Evolutionary conservation across 2,113 vertebrate genomes (phyloP).

Genomic region (Dinomys branickii): DNA sequence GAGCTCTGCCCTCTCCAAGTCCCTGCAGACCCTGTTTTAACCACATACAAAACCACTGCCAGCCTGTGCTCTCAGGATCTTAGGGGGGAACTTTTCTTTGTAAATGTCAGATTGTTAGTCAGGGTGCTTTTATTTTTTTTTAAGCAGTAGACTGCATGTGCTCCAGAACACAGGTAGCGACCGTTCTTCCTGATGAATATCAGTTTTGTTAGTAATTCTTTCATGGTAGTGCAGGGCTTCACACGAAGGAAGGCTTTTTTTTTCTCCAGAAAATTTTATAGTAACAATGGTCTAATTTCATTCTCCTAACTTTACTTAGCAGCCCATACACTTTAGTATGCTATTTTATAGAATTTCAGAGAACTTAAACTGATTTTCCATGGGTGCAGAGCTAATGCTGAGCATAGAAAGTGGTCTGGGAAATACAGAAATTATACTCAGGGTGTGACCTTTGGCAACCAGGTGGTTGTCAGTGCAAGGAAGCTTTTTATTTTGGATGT

Average conservation of each 20-base stretch:
- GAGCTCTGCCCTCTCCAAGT: background rate
- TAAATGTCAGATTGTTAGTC: background rate
- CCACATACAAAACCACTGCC: background rate
- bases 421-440: background rate
- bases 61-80: background rate
- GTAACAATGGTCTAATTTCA: background rate
- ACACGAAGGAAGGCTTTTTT: background rate
- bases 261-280: background rate
- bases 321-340: background rate
- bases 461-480: background rate
- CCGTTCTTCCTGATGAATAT: background rate
- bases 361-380: background rate
- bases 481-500: background rate
- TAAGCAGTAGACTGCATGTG: background rate
- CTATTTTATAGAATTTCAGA: background rate
- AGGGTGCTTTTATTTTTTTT: background rate
- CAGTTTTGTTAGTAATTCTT: background rate
- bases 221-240: background rate
- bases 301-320: background rate
- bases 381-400: background rate
- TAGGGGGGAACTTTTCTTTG: background rate
- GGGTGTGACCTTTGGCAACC: background rate
- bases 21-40: background rate
- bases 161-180: background rate
- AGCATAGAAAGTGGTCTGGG: background rate